A percentile compares a stretch with the other conserved stretches of the same genome.
These are phyloP conservation scores for Cardiocondyla obscurior DNA, from an alignment of 1,140 invertebrate genomes.

Conservation along the genomic window DNA sequence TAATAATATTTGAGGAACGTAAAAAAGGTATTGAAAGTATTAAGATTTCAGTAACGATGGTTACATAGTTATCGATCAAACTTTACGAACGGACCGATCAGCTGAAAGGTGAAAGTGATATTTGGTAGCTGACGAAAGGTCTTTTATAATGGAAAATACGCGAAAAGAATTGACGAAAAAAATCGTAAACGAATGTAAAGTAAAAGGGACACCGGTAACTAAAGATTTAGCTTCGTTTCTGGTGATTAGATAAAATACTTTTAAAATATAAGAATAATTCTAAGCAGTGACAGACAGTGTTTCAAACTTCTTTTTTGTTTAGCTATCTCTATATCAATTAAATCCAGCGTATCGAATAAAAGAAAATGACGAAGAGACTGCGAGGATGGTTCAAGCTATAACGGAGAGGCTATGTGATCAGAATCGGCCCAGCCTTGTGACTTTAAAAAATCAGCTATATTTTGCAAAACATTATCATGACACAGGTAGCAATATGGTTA, in stretches of 20 bases:
- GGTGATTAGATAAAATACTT: slow-evolving; percentile 66
- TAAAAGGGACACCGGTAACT: slow-evolving; percentile 65
- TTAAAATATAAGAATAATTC: not conserved
- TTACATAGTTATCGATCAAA: slow-evolving; percentile 66
- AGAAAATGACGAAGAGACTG: slow-evolving; percentile 50
- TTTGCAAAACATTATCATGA: slow-evolving; percentile 88
- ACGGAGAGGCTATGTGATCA: slow-evolving; percentile 75
- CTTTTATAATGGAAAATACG: slow-evolving; percentile 70
- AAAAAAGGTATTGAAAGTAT: not conserved
- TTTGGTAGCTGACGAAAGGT: too few species aligned
- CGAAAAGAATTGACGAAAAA: slow-evolving; percentile 70
- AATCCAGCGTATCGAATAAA: slow-evolving; percentile 70
- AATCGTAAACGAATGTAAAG: slow-evolving; percentile 71
- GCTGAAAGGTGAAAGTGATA: not conserved
- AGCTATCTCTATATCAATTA: slow-evolving; percentile 62
- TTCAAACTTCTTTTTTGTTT: not conserved
- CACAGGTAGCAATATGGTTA: slow-evolving; percentile 76
- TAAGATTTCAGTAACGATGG: not conserved
- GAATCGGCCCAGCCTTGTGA: slow-evolving; percentile 79
- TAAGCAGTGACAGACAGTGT: not conserved
- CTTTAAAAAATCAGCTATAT: slow-evolving; percentile 88
- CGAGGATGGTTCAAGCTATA: slow-evolving; percentile 53
- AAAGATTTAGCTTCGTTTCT: slow-evolving; percentile 78
- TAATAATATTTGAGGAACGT: not conserved
- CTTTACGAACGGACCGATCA: slow-evolving; percentile 14